Evolutionary conservation across 2,888 invertebrate genomes (phyloP).

Genomic region (Microplitis manilae): DNA sequence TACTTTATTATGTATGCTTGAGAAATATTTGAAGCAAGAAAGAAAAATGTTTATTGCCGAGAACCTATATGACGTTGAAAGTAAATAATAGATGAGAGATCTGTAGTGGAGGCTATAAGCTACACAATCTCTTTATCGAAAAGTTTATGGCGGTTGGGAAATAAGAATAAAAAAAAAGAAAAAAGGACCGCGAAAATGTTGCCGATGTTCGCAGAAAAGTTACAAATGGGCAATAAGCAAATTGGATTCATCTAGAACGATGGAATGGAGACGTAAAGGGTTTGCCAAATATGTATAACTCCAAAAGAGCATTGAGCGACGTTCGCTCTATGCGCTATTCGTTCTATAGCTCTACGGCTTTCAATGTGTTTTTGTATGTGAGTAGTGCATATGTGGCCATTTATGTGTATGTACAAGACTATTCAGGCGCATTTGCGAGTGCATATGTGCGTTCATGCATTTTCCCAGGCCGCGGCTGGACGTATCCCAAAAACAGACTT

Average conservation of each 20-base stretch:
- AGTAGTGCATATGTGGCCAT: neutral
- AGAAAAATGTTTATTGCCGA: neutral
- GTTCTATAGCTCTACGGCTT: conserved; percentile 19
- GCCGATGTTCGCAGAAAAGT: conserved; percentile 50
- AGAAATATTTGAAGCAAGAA: neutral
- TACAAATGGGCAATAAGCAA: conserved; percentile 63
- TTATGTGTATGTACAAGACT: conserved; percentile 24
- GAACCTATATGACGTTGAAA: conserved; percentile 1
- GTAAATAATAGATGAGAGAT: conserved; percentile 5
- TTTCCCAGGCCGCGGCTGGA: conserved; percentile 46
- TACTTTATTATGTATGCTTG: neutral
- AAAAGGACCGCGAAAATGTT: conserved; percentile 37
- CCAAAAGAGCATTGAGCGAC: conserved; percentile 53
- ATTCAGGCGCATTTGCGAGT: conserved; percentile 31
- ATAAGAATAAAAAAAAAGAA: conserved; percentile 37
- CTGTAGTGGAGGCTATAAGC: conserved; percentile 27
- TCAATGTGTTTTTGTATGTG: neutral
- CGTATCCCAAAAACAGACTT: conserved; percentile 51
- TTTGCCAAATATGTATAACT: conserved; percentile 59
- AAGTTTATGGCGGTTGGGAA: conserved; percentile 49
- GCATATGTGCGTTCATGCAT: conserved; percentile 47
- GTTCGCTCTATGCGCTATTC: conserved; percentile 30
- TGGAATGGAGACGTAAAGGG: conserved; percentile 49
- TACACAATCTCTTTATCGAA: conserved; percentile 52
- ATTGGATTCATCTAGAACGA: conserved; percentile 58